Base-by-base conservation (phyloP, 2,888 invertebrate species). In the Stenodema calcarata region DNA sequence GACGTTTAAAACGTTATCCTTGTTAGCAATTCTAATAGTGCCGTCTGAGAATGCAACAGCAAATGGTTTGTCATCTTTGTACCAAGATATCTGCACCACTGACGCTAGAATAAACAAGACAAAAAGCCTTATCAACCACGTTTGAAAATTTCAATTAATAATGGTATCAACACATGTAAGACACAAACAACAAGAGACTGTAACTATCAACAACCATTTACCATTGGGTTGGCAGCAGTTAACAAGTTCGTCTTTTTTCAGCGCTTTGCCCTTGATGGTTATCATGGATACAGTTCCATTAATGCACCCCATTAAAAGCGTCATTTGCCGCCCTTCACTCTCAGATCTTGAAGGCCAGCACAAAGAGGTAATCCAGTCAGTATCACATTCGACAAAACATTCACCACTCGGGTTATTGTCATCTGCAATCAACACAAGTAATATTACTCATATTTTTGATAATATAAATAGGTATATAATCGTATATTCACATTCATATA, bases 21-120 rank as follows among this genome's bases (percentile, higher is more conserved):
- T 89, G 83, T 90, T 90, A 42, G 92, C 92, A 44, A 93, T 89
- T 89, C 92, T 92, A 1, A 93, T 90, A 16, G 91, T 91, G 0
- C 94, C 94, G 90, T 94, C 93, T 76, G 91, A 91, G 89, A 92
- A 94, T 12, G 92, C 93, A 16, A 94, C 91, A 18, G 93, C 93
- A 90, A 93, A 93, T 47, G 91, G 91, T 87, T 92, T 91, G 79
- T 93, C 92, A 89, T 93, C 93, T 88, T 92, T 91, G 89, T 91
- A 91, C 94, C 94, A 94, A 16, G 92, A 92, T 50, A 94, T 91
- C 85, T 92, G 91, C 42, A 92, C 91, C 27, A 94, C 93, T 86
- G 93, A 91, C 47, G 91, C 93, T 93, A 90, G 1, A 73, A 35
- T n/a, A n/a, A n/a, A n/a, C n/a, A 14, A 1, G 73, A n/a, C 30